Evolutionary conservation across 2,797 vertebrate genomes (phyloP).

Genomic region (Leptatherina wallacei): DNA sequence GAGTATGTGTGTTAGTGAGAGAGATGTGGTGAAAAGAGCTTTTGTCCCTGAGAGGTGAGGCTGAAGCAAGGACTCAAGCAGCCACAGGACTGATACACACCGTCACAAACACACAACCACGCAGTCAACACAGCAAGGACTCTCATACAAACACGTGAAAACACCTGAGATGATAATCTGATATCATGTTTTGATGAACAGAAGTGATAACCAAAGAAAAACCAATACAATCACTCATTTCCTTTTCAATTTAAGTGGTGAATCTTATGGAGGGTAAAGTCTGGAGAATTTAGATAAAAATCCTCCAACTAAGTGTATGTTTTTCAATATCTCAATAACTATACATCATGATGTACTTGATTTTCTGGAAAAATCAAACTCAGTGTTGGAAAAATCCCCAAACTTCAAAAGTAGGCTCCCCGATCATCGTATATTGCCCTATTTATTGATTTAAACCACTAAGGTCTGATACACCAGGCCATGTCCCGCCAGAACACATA

Average conservation of each 20-base stretch:
- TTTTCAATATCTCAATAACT: neutral
- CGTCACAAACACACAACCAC: neutral
- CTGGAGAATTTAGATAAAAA: neutral
- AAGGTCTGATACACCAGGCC: neutral
- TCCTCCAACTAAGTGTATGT: neutral
- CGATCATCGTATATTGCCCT: neutral
- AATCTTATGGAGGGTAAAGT: neutral
- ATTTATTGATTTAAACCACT: neutral
- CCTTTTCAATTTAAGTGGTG: neutral
- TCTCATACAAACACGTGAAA: neutral
- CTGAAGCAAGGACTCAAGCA: conserved; percentile 57
- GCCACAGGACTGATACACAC: conserved; percentile 35
- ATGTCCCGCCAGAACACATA: neutral
- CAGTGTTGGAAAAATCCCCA: neutral
- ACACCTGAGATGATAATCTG: conserved; percentile 16
- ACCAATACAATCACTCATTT: neutral
- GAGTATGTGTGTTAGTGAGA: conserved; percentile 26
- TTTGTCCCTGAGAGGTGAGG: conserved; percentile 72
- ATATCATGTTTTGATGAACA: conserved; percentile 4
- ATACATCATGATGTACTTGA: neutral
- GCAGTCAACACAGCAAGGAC: neutral
- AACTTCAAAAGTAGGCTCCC: neutral
- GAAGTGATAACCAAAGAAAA: conserved; percentile 4
- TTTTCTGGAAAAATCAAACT: neutral
- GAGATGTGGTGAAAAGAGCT: conserved; percentile 66